Evolutionary conservation across 2,113 vertebrate genomes (phyloP), one percentile per base, ranked within the genome.

Genomic region (Buteo buteo): DNA sequence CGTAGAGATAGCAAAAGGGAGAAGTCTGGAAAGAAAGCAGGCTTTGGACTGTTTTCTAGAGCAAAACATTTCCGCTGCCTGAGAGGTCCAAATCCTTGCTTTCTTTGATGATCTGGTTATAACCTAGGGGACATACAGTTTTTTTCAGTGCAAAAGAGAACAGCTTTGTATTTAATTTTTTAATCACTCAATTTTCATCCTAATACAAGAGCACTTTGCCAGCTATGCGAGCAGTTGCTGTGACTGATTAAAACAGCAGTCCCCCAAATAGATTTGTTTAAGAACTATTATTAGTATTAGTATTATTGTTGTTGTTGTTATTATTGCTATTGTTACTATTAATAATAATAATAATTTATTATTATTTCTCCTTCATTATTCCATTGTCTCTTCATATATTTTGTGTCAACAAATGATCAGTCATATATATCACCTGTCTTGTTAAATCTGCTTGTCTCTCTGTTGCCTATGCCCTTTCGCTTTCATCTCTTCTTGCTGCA

Each of bases 401-500:
- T 94, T n/a, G 21, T 62, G 61, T 76, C 81, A 93, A n/a, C 20
- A 92, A 82, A 86, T 62, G 34, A 72, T 85, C 67, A 91, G 67
- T 38, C 3, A 2, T 26, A 74, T 58, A 7, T 50, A 65, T 92
- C 82, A 55, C 64, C 47, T 17, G 74, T 83, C 70, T 21, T 83
- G 81, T 92, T 97, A 96, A 89, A 93, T 94, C 67, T 54, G 32
- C 92, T 93, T 94, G 82, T 86, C 82, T 81, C 70, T 88, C 78
- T 80, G 59, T 47, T 96, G 92, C 69, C 71, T 79, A 21, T 83
- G 44, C 44, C 80, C 69, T 93, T 95, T 91, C 7, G 3, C 95
- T 97, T 95, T 97, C 95, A 96, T 97, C 77, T 97, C 67, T 71
- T 82, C 81, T 59, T 91, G 62, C 84, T 95, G 86, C 79, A 72